phyloP scores from a whole-genome alignment of 1,140 invertebrate genomes.

The Aethina tumida region DNA sequence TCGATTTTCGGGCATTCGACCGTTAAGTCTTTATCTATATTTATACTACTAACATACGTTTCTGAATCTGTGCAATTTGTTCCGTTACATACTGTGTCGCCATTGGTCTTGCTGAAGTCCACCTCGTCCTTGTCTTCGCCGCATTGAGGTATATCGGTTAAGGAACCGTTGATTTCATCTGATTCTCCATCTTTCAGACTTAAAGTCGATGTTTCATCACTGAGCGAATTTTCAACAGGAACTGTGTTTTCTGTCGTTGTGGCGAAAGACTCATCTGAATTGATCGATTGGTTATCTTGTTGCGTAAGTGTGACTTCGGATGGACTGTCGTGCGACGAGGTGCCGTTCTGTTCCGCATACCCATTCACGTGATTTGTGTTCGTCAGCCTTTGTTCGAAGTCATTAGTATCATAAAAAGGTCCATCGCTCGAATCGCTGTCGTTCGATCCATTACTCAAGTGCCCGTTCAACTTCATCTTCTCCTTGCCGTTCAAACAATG shows the following conservation, averaged over 20 bases:
- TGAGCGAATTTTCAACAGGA: constrained; percentile 9
- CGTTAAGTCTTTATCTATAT: constrained; percentile 8
- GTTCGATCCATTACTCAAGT: constrained; percentile 22
- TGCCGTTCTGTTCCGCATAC: too few species aligned
- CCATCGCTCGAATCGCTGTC: constrained; percentile 40
- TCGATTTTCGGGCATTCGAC: constrained; percentile 7
- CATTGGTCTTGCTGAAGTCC: constrained; percentile 4
- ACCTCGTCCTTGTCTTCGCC: constrained; percentile 5
- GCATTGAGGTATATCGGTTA: constrained; percentile 2
- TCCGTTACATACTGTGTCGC: not conserved
- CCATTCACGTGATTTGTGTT: constrained; percentile 32
- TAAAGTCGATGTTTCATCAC: constrained; percentile 15
- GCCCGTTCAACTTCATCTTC: constrained; percentile 26
- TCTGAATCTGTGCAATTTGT: not conserved
- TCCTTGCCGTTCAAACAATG: constrained; percentile 33
- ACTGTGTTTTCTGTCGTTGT: constrained; percentile 16
- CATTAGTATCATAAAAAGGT: constrained; percentile 43
- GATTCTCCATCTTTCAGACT: constrained; percentile 9
- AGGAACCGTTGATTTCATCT: constrained; percentile 6
- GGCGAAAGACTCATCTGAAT: constrained; percentile 10
- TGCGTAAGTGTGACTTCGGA: too few species aligned
- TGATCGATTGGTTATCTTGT: constrained; percentile 5
- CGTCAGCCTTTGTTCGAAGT: too few species aligned
- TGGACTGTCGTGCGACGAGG: not conserved
- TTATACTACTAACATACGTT: constrained; percentile 9